Conservation (phyloP, 2,888 invertebrate species). For the Eristalis intricaria region DNA sequence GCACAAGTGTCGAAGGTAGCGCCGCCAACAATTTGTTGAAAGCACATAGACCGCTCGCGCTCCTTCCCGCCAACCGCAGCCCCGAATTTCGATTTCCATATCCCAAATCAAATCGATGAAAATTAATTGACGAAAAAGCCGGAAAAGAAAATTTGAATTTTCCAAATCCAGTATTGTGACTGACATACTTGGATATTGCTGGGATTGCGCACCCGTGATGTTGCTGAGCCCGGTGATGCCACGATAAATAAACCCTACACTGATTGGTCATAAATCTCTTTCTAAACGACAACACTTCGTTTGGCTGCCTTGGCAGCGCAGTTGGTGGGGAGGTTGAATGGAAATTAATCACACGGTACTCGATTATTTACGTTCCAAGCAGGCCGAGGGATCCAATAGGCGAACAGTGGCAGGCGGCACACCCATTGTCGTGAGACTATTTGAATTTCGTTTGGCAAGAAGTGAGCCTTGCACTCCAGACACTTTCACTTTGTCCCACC, state of each 20-base stretch:
- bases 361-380: constrained; percentile 28
- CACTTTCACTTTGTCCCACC: constrained; percentile 64
- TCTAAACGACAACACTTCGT: constrained; percentile 25
- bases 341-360: constrained; percentile 50
- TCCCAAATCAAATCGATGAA: constrained; percentile 23
- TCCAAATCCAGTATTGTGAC: constrained; percentile 23
- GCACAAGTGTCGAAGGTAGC: constrained; percentile 32
- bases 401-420: constrained; percentile 46
- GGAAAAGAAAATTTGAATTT: constrained; percentile 53
- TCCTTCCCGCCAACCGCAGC: neutral
- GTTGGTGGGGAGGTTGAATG: neutral
- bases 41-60: neutral
- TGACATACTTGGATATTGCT: constrained; percentile 9
- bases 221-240: constrained; percentile 29
- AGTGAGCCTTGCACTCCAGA: neutral
- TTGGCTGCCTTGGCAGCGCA: neutral
- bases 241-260: constrained; percentile 46
- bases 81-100: neutral
- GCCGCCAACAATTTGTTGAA: constrained; percentile 34
- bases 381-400: neutral
- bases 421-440: constrained; percentile 61
- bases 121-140: constrained; percentile 58
- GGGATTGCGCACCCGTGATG: constrained; percentile 28
- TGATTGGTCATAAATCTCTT: constrained; percentile 65
- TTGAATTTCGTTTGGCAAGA: constrained; percentile 15